phyloP scores from a whole-genome alignment of 2,113 vertebrate species.

The Ivindomyrus marchei region DNA sequence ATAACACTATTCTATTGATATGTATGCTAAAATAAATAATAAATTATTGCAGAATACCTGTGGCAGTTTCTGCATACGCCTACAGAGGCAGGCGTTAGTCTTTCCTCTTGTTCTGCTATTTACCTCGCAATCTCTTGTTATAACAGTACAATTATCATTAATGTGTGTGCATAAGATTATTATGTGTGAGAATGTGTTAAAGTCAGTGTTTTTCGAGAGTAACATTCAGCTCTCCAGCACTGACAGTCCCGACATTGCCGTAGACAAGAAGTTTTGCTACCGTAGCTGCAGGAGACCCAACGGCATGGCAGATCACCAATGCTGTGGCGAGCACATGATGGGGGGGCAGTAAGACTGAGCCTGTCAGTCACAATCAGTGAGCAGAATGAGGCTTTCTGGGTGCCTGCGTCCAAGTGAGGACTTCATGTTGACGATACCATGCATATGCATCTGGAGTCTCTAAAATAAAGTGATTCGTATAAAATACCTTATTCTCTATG shows the following conservation, averaged over 20 bases:
- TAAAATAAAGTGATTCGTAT: neutral
- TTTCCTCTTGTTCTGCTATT: neutral
- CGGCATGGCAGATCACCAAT: neutral
- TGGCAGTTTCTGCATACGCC: neutral
- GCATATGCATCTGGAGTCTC: neutral
- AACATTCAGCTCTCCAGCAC: neutral
- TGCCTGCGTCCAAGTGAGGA: neutral
- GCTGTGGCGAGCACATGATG: neutral
- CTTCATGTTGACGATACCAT: neutral
- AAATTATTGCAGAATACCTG: neutral
- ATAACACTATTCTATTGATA: neutral
- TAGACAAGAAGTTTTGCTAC: neutral
- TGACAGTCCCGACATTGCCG: neutral
- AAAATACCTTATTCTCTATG: neutral
- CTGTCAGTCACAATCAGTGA: neutral
- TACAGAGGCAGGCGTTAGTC: neutral
- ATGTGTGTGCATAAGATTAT: neutral
- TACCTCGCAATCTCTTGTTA: neutral
- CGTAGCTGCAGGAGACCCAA: neutral
- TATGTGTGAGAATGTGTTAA: neutral
- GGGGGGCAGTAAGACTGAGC: neutral
- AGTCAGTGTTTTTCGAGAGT: neutral
- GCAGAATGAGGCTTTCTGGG: neutral
- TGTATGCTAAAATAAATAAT: neutral
- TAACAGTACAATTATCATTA: neutral